These are phyloP conservation scores for Acrocyrtus sp. DNA, from an alignment of 2,888 invertebrate genomes.

Conservation along the genomic window DNA sequence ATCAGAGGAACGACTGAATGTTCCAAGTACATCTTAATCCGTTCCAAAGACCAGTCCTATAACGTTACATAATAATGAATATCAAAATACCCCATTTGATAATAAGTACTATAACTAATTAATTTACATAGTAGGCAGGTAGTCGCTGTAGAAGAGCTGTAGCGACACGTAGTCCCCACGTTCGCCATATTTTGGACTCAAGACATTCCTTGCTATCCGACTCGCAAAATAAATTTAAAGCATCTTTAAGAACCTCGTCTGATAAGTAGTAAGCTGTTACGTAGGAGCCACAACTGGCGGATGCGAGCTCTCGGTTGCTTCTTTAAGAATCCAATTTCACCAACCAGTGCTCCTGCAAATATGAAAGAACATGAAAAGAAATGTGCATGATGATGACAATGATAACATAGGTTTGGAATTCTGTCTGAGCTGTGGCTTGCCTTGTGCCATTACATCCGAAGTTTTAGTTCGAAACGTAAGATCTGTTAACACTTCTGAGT, in stretches of 20 bases:
- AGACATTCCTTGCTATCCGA: slow-evolving; percentile 68
- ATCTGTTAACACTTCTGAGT: slow-evolving; percentile 67
- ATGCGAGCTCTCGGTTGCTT: slow-evolving; percentile 71
- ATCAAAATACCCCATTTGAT: not conserved
- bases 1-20: slow-evolving; percentile 68
- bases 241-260: slow-evolving; percentile 61
- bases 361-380: no score
- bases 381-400: no score
- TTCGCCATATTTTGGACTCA: slow-evolving; percentile 73
- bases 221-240: slow-evolving; percentile 64
- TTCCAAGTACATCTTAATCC: slow-evolving; percentile 71
- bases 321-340: slow-evolving; percentile 72
- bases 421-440: no score
- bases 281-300: slow-evolving; percentile 72
- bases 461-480: slow-evolving; percentile 69
- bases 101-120: not conserved
- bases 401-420: no score
- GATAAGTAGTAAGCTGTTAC: slow-evolving; percentile 67
- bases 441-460: slow-evolving; percentile 72
- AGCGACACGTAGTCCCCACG: slow-evolving; percentile 71
- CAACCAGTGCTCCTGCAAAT: slow-evolving; percentile 73
- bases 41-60: slow-evolving; percentile 70
- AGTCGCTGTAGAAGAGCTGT: slow-evolving; percentile 70
- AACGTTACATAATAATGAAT: no score
- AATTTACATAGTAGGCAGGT: slow-evolving; percentile 66